Evolutionary conservation across 2,888 invertebrate genomes (phyloP).

Genomic region (Acanthosoma haemorrhoidale): DNA sequence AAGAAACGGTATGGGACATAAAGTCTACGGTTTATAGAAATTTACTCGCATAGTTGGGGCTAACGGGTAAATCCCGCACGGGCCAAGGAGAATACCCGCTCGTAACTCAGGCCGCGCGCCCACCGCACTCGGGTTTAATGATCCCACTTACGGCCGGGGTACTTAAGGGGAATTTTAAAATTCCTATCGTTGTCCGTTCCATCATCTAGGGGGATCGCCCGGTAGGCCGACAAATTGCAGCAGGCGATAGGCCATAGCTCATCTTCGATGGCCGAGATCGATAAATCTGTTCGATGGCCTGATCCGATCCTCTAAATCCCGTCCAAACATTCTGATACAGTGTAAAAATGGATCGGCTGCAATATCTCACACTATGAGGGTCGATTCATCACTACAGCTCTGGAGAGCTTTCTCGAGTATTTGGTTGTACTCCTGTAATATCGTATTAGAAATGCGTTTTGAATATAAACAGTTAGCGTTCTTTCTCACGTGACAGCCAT

Average conservation of each 20-base stretch:
- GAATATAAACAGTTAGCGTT: no score
- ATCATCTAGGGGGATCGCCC: no score
- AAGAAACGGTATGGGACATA: background rate
- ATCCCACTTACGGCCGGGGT: constrained; percentile 5
- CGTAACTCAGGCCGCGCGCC: no score
- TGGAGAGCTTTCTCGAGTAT: no score
- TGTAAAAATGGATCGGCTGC: background rate
- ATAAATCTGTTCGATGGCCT: background rate
- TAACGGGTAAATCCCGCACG: constrained; percentile 1
- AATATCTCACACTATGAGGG: background rate
- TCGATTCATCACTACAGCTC: background rate
- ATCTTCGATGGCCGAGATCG: no score
- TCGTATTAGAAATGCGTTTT: no score
- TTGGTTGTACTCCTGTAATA: no score
- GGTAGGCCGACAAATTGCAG: no score
- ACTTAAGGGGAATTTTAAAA: background rate
- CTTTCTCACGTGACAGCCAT: no score
- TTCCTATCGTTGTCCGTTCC: background rate
- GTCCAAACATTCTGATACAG: background rate
- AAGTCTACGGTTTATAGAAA: constrained; percentile 7
- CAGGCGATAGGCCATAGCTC: no score
- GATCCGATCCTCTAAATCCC: background rate
- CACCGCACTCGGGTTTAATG: background rate
- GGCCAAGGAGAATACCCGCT: background rate
- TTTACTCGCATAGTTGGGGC: background rate